phyloP scores from a whole-genome alignment of 1,140 invertebrate species.

The Rhysida immarginata region DNA sequence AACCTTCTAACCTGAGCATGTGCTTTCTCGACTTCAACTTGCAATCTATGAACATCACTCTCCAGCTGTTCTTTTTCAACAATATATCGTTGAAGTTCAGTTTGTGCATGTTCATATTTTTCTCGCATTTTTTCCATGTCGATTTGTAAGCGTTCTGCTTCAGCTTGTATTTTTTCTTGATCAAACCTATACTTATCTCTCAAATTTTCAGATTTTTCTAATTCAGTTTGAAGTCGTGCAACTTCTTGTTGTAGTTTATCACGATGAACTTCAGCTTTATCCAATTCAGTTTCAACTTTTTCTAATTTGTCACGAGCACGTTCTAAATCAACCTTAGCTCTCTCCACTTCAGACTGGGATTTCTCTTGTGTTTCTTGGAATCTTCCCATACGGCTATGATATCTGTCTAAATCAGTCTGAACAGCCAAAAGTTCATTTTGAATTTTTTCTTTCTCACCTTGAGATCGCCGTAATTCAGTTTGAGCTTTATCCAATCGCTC shows the following conservation, averaged over 20 bases:
- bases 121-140: constrained; percentile 56
- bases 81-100: constrained; percentile 53
- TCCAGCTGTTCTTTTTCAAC: constrained; percentile 41
- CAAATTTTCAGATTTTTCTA: constrained; percentile 54
- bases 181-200: constrained; percentile 76
- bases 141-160: constrained; percentile 36
- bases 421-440: constrained; percentile 47
- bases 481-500: constrained; percentile 76
- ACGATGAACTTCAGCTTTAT: constrained; percentile 46
- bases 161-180: constrained; percentile 53
- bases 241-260: constrained; percentile 42
- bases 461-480: constrained; percentile 59
- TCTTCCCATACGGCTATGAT: constrained; percentile 54
- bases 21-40: constrained; percentile 59
- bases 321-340: constrained; percentile 64
- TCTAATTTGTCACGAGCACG: constrained; percentile 63
- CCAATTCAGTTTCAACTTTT: constrained; percentile 58
- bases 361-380: constrained; percentile 57
- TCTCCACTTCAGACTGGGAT: constrained; percentile 59
- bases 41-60: constrained; percentile 42
- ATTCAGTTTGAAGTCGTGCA: constrained; percentile 45
- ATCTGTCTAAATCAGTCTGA: constrained; percentile 53
- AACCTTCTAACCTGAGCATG: constrained; percentile 60
- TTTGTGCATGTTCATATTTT: constrained; percentile 50
- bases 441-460: constrained; percentile 53